A percentile compares a stretch with the other conserved stretches of the same genome.
These are phyloP conservation scores for Cheilosia urbana DNA, from an alignment of 2,888 invertebrate genomes.

Conservation along the genomic window DNA sequence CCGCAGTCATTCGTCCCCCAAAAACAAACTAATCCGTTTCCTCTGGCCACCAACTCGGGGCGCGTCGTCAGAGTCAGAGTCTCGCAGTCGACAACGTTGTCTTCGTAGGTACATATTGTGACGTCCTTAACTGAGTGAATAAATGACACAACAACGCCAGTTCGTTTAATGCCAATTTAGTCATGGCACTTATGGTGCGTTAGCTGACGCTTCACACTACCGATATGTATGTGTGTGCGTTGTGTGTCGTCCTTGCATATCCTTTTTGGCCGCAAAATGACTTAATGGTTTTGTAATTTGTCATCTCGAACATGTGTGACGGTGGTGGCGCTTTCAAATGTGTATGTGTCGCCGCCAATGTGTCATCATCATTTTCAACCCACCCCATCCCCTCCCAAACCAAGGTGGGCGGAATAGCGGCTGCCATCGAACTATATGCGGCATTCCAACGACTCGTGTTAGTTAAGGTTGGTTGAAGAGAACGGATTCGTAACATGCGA, in stretches of 20 bases:
- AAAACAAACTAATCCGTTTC: constrained; percentile 66
- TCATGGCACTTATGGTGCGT: constrained; percentile 69
- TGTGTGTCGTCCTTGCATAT: constrained; percentile 54
- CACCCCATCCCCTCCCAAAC: not conserved
- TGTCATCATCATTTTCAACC: constrained; percentile 70
- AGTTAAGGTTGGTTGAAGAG: constrained; percentile 22
- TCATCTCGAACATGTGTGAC: constrained; percentile 68
- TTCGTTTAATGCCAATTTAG: constrained; percentile 73
- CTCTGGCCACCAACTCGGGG: constrained; percentile 33
- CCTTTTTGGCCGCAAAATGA: constrained; percentile 73
- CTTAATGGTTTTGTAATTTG: constrained; percentile 76
- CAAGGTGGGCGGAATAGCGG: not conserved
- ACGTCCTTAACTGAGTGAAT: constrained; percentile 72
- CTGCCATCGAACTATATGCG: constrained; percentile 37
- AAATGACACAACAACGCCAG: constrained; percentile 72
- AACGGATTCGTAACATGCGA: constrained; percentile 48
- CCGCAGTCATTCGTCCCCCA: constrained; percentile 14
- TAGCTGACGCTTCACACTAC: constrained; percentile 35
- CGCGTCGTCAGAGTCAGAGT: constrained; percentile 41
- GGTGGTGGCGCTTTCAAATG: constrained; percentile 28
- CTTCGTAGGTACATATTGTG: constrained; percentile 34
- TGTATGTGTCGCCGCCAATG: constrained; percentile 59
- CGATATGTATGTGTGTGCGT: not conserved
- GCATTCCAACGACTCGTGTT: constrained; percentile 37
- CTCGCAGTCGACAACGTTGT: constrained; percentile 34